Evolutionary conservation across 2,113 vertebrate species (phyloP).

Genomic region (Scatophagus argus): DNA sequence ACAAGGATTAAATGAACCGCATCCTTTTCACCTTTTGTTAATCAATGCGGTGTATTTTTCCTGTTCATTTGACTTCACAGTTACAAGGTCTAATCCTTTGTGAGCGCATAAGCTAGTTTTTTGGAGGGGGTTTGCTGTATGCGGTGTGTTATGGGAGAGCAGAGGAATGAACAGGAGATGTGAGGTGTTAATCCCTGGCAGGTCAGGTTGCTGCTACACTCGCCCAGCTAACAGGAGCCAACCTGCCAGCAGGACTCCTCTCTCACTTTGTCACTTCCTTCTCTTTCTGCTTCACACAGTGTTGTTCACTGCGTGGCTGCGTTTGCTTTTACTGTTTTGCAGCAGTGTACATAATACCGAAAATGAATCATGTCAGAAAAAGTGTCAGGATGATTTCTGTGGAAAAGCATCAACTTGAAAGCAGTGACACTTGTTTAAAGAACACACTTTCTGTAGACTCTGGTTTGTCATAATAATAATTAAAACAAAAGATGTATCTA

Average conservation of each 20-base stretch:
- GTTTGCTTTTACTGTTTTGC: neutral
- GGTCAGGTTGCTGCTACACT: conserved; percentile 32
- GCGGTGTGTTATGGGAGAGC: conserved; percentile 24
- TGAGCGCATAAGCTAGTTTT: conserved; percentile 36
- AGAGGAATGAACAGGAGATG: conserved; percentile 34
- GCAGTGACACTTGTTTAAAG: neutral
- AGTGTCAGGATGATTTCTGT: conserved; percentile 7
- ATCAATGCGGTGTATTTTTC: conserved; percentile 64
- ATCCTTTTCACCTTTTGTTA: conserved; percentile 71
- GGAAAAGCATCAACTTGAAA: conserved; percentile 9
- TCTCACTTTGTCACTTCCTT: conserved; percentile 5
- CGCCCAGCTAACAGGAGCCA: conserved; percentile 12
- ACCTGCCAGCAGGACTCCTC: conserved; percentile 10
- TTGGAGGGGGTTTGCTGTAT: neutral
- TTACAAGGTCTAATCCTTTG: conserved; percentile 37
- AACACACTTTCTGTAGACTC: neutral
- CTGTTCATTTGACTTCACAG: conserved; percentile 61
- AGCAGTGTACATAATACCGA: neutral
- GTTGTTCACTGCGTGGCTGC: neutral
- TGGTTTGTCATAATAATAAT: neutral
- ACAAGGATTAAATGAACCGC: conserved; percentile 60
- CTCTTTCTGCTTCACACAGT: neutral
- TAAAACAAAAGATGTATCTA: too few species aligned
- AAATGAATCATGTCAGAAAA: conserved; percentile 17
- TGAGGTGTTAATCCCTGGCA: conserved; percentile 44